Percentiles rank a stretch among this genome's conserved stretches.
phyloP scores from a whole-genome alignment of 2,888 invertebrate genomes.

The Agriopis marginaria region DNA sequence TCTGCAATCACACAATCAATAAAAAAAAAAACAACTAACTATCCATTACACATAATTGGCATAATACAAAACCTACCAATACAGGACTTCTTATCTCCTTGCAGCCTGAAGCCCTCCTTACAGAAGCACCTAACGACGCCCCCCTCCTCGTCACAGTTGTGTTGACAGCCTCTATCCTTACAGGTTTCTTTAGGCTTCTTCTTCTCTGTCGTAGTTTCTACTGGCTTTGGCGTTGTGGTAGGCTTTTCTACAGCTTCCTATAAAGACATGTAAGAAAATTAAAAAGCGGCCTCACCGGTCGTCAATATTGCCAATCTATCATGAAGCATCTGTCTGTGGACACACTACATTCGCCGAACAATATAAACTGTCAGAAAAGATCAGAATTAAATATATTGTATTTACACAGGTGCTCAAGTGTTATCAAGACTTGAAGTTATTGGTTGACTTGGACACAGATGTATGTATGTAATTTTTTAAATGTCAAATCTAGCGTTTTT shows the following conservation, averaged over 20 bases:
- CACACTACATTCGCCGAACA: too few relatives aligned
- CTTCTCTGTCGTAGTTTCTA: conserved; percentile 52
- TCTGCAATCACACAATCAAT: conserved; percentile 80
- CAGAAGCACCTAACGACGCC: conserved; percentile 69
- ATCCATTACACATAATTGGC: too few relatives aligned
- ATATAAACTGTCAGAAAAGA: background rate
- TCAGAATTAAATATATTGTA: background rate
- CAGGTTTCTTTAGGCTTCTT: conserved; percentile 61
- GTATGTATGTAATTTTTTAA: too few relatives aligned
- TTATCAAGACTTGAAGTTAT: background rate
- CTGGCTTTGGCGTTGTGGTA: conserved; percentile 58
- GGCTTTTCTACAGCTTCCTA: conserved; percentile 69
- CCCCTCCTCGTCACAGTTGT: conserved; percentile 68
- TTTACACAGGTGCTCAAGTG: background rate
- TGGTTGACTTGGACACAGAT: background rate
- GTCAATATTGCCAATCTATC: background rate
- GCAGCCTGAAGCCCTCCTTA: conserved; percentile 68
- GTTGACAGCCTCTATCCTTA: conserved; percentile 69
- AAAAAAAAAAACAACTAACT: background rate
- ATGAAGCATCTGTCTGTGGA: background rate
- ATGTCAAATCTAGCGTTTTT: too few relatives aligned
- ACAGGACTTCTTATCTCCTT: conserved; percentile 71
- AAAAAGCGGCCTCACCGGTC: background rate
- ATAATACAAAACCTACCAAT: conserved; percentile 61
- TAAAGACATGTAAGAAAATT: conserved; percentile 9